Evolutionary conservation across 2,888 invertebrate genomes (phyloP).

Genomic region (Iselma pallidipennis): DNA sequence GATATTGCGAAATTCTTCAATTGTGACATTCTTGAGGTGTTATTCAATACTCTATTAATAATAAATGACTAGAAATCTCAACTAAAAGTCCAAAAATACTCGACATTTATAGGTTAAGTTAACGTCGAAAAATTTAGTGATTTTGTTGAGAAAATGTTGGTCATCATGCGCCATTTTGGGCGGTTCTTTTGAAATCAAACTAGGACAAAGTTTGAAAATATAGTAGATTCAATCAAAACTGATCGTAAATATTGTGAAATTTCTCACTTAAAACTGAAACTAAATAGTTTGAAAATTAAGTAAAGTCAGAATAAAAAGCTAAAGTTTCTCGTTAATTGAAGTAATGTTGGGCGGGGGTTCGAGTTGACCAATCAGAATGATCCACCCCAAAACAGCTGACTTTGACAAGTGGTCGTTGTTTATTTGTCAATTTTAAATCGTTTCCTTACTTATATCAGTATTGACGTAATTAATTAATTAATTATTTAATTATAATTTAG

Average conservation of each 20-base stretch:
- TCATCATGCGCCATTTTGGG: background rate
- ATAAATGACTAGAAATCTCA: no score
- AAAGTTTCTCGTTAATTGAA: no score
- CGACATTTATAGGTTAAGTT: no score
- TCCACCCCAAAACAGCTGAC: conserved; percentile 6
- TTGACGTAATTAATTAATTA: conserved; percentile 1
- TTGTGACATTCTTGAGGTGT: no score
- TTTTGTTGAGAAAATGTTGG: background rate
- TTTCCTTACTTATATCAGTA: background rate
- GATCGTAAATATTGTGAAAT: background rate
- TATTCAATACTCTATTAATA: no score
- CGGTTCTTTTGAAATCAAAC: background rate
- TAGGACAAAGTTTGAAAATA: no score
- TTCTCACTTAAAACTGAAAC: no score
- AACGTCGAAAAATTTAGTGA: background rate
- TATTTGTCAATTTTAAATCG: conserved; percentile 2
- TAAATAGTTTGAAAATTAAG: no score
- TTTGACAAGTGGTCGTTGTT: conserved; percentile 8
- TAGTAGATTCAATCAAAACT: background rate
- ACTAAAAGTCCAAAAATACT: no score
- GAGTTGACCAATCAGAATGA: background rate
- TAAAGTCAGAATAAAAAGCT: no score
- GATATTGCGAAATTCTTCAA: background rate
- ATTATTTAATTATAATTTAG: background rate
- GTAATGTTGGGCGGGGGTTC: no score